These are phyloP conservation scores for Dipodomys spectabilis DNA, from an alignment of 2,113 vertebrate genomes.

Conservation along the genomic window DNA sequence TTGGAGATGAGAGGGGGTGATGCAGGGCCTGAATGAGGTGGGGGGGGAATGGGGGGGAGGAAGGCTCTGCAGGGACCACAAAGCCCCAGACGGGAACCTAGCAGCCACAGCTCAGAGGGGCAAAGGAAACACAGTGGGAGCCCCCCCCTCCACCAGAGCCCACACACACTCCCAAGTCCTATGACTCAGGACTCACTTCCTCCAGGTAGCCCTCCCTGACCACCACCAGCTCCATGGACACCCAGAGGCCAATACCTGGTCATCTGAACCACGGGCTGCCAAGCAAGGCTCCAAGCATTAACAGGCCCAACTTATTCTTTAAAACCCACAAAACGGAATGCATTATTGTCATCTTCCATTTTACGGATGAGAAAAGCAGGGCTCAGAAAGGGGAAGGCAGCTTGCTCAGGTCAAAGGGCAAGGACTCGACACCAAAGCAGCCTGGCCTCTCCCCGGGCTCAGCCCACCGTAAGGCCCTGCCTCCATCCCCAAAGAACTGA, in stretches of 20 bases:
- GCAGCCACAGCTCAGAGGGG: neutral
- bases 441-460: neutral
- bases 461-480: neutral
- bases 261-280: neutral
- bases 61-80: slow-evolving; percentile 24
- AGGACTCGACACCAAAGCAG: neutral
- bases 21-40: neutral
- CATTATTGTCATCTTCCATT: neutral
- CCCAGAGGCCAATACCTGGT: neutral
- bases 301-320: neutral
- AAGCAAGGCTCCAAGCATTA: neutral
- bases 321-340: neutral
- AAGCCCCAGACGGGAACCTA: slow-evolving; percentile 17
- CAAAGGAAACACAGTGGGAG: slow-evolving; percentile 38
- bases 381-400: slow-evolving; percentile 1
- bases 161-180: neutral
- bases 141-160: neutral
- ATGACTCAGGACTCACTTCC: slow-evolving; percentile 26
- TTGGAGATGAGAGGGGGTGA: neutral
- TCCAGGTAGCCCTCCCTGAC: slow-evolving; percentile 54
- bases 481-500: neutral
- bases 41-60: neutral
- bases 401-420: slow-evolving; percentile 25
- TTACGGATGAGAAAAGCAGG: slow-evolving; percentile 13
- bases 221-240: neutral